phyloP scores from a whole-genome alignment of 2,888 invertebrate genomes.

The Harpalus rufipes region DNA sequence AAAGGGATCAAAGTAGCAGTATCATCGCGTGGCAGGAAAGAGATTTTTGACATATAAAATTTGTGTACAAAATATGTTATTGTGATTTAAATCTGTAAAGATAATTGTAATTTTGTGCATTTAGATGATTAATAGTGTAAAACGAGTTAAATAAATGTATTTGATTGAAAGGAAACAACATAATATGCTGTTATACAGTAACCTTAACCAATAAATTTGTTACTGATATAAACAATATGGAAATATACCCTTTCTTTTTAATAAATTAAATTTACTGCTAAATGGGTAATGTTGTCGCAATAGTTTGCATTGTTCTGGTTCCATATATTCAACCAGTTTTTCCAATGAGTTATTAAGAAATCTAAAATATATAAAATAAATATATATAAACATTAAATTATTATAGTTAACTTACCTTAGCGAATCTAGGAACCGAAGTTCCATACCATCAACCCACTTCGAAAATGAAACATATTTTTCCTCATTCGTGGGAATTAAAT shows the following conservation, averaged over 20 bases:
- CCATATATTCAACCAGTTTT: neutral
- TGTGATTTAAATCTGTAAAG: no score
- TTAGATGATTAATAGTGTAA: no score
- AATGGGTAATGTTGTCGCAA: neutral
- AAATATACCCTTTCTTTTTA: conserved; percentile 70
- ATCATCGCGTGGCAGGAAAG: no score
- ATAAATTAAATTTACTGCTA: conserved; percentile 21
- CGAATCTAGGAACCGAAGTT: conserved; percentile 35
- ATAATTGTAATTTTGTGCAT: no score
- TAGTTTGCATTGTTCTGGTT: neutral
- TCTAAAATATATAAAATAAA: neutral
- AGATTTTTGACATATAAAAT: no score
- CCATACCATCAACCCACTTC: conserved; percentile 1
- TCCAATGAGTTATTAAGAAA: conserved; percentile 12
- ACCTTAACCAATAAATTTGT: no score
- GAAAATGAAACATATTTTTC: conserved; percentile 67
- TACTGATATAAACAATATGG: no score
- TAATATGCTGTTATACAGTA: no score
- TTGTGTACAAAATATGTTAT: no score
- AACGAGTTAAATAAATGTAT: no score
- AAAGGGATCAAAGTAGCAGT: no score
- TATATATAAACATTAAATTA: neutral
- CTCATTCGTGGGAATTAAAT: conserved; percentile 66
- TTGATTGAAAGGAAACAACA: no score
- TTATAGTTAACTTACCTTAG: neutral